These are phyloP conservation scores for Erinaceus europaeus DNA, from an alignment of 2,113 vertebrate species.

Conservation along the genomic window DNA sequence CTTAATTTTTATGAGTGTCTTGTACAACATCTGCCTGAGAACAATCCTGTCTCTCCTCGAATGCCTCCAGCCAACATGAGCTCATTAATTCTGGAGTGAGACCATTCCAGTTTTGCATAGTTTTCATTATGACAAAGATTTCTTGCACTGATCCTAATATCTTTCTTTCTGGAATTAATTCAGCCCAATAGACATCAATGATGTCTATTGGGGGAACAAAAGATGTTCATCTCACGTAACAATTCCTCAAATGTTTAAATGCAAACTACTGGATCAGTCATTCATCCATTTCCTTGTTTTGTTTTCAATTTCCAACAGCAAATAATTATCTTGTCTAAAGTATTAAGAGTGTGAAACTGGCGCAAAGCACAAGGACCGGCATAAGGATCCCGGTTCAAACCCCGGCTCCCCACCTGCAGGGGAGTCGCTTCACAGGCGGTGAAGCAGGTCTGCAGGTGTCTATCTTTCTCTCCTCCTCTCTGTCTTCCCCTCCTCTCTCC, in stretches of 20 bases:
- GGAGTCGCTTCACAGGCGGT: no score
- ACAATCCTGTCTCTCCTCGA: neutral
- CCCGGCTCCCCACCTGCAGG: no score
- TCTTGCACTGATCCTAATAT: neutral
- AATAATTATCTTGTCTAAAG: neutral
- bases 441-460: no score
- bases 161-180: conserved; percentile 13
- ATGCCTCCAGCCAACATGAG: neutral
- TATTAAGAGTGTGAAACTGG: neutral
- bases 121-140: neutral
- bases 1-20: neutral
- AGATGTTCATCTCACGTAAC: neutral
- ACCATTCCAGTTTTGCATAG: neutral
- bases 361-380: no score
- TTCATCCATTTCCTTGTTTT: neutral
- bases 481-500: no score
- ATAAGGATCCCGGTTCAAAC: no score
- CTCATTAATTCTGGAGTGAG: neutral
- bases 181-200: neutral
- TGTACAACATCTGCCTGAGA: neutral
- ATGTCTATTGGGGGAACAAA: neutral
- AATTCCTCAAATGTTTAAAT: conserved; percentile 34
- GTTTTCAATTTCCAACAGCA: neutral
- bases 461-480: no score
- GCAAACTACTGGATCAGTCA: neutral